These are phyloP conservation scores for Neomorphus geoffroyi DNA, from an alignment of 2,797 vertebrate genomes.

Conservation along the genomic window DNA sequence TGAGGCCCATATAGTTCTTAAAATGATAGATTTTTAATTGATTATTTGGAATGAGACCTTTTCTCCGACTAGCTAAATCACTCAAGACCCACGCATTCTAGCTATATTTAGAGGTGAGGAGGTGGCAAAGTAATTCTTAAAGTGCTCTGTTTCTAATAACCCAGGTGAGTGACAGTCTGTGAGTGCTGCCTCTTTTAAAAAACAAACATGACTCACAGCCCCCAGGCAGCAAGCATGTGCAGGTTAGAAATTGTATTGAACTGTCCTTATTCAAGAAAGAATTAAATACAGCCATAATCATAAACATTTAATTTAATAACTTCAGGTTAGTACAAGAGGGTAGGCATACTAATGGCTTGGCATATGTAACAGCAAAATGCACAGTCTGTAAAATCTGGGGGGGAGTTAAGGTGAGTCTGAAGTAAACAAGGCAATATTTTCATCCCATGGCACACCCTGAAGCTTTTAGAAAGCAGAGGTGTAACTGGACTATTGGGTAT, in stretches of 20 bases:
- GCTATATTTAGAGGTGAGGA: conserved; percentile 76
- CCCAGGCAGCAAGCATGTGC: conserved; percentile 29
- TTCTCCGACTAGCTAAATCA: conserved; percentile 52
- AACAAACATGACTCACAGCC: conserved; percentile 72
- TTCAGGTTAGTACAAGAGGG: conserved; percentile 44
- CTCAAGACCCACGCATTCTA: conserved; percentile 57
- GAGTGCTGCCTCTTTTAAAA: conserved; percentile 71
- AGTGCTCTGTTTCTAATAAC: conserved; percentile 74
- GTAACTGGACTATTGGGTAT: neutral
- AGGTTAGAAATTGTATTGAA: conserved; percentile 68
- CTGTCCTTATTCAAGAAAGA: conserved; percentile 46
- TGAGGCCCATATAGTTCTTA: conserved; percentile 42
- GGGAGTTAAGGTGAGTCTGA: conserved; percentile 20
- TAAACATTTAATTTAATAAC: conserved; percentile 47
- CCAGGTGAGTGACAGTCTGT: conserved; percentile 72
- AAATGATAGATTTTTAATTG: conserved; percentile 66
- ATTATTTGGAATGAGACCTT: conserved; percentile 66
- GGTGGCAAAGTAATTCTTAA: conserved; percentile 73
- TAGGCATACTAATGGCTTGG: neutral
- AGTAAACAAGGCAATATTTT: conserved; percentile 31
- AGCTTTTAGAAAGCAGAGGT: neutral
- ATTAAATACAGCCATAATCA: conserved; percentile 23
- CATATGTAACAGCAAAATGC: neutral
- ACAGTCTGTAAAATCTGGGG: neutral
- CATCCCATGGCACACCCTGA: neutral